phyloP scores from a whole-genome alignment of 2,888 invertebrate genomes.

The Erannis defoliaria region DNA sequence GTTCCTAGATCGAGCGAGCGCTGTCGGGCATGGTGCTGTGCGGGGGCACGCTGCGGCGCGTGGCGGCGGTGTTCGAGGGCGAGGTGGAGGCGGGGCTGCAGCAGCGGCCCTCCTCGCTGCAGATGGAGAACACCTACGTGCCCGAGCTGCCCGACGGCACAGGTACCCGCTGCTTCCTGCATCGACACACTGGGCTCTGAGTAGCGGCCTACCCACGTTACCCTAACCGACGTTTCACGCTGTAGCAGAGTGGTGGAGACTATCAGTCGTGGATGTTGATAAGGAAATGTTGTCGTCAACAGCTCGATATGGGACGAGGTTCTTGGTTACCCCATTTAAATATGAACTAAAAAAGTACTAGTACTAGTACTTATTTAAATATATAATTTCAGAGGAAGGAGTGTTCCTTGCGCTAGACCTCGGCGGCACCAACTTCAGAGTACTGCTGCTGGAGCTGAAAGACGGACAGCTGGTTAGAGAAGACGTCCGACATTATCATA shows the following conservation, averaged over 20 bases:
- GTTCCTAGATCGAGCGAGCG: conserved; percentile 60
- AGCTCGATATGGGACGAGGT: too few relatives aligned
- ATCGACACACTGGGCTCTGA: too few relatives aligned
- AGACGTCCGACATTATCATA: conserved; percentile 88
- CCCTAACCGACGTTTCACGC: too few relatives aligned
- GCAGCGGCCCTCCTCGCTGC: conserved; percentile 88
- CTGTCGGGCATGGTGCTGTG: conserved; percentile 64
- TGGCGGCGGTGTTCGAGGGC: conserved; percentile 86
- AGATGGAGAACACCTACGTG: conserved; percentile 93
- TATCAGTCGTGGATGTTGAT: too few relatives aligned
- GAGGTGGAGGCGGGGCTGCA: conserved; percentile 89
- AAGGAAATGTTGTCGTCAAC: too few relatives aligned
- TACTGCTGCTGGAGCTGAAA: conserved; percentile 88
- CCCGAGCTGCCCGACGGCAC: conserved; percentile 91
- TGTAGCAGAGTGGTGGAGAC: too few relatives aligned
- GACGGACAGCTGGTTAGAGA: conserved; percentile 85
- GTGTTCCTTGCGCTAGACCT: conserved; percentile 92
- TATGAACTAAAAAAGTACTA: too few relatives aligned
- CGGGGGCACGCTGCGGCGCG: conserved; percentile 74
- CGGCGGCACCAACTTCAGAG: conserved; percentile 93
- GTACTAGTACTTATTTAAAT: too few relatives aligned
- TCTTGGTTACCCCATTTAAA: too few relatives aligned
- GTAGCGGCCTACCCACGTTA: too few relatives aligned
- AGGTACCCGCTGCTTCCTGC: too few relatives aligned
- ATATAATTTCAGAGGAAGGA: conserved; percentile 88